phyloP scores from a whole-genome alignment of 2,113 vertebrate genomes.

The Hoplias malabaricus region DNA sequence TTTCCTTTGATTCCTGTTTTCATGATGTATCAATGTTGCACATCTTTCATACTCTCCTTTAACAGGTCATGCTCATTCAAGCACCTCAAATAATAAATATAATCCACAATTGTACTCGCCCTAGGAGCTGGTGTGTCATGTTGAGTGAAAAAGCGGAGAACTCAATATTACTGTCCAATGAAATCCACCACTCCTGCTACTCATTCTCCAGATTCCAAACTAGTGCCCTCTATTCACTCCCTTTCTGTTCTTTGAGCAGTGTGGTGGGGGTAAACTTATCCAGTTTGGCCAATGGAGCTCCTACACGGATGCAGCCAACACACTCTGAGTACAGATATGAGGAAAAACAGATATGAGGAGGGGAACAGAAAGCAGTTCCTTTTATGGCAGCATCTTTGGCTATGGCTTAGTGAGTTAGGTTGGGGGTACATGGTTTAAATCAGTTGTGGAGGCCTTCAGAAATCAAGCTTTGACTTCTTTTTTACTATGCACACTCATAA shows the following conservation, averaged over 20 bases:
- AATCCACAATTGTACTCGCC: background rate
- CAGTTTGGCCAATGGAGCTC: constrained; percentile 49
- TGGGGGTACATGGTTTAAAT: constrained; percentile 38
- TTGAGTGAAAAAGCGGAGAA: background rate
- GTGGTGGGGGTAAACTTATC: constrained; percentile 38
- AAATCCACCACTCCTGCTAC: constrained; percentile 15
- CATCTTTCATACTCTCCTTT: constrained; percentile 4
- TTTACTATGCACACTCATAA: background rate
- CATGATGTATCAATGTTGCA: background rate
- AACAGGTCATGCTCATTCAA: background rate
- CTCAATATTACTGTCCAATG: background rate
- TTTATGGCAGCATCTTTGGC: constrained; percentile 62
- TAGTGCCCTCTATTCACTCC: background rate
- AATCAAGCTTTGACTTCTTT: background rate
- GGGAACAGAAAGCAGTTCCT: constrained; percentile 56
- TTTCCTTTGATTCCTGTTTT: constrained; percentile 22
- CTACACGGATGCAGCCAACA: constrained; percentile 30
- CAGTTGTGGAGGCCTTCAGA: constrained; percentile 1
- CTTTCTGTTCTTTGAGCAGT: constrained; percentile 41
- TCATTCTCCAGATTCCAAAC: constrained; percentile 57
- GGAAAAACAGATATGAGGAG: constrained; percentile 49
- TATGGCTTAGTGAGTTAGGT: background rate
- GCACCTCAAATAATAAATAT: constrained; percentile 20
- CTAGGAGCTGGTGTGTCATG: constrained; percentile 26
- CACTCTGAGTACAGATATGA: constrained; percentile 5